Evolutionary conservation across 2,888 invertebrate species (phyloP), one percentile per base, ranked within the genome.

Genomic region (Microplitis deprimator): DNA sequence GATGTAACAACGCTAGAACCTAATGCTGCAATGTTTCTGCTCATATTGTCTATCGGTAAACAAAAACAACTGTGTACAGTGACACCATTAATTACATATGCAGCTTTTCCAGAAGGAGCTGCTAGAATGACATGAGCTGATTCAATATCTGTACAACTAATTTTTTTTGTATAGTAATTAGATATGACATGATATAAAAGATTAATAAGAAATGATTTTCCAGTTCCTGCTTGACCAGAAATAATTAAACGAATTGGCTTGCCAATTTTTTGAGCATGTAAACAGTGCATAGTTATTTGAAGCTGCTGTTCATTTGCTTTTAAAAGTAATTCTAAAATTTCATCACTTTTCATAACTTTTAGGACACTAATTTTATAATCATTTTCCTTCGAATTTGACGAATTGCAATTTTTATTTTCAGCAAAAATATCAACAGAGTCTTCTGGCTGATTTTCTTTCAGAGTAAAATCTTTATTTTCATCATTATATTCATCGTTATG

Each of bases 221-320:
- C 29, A 29, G 4, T 29, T 29, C 4, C 29, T 29, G 67, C 67
- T 67, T 7, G 67, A 67, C 67, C 67, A 67, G 29, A 67, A 13
- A 67, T 29, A 3, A 67, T 13, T 67, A 67, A 67, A 67, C 67
- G 67, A 67, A 67, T 17, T 20, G 39, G 67, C 29, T 67, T 38
- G n/a, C 38, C n/a, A 6, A 38, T 20, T 67, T 67, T 67, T 29
- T 38, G 39, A 67, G 38, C 67, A 67, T 67, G 67, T n/a, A 67
- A 67, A 67, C 67, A 67, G 38, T 67, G 67, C 67, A 67, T 67
- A 29, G 67, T 67, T 67, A 67, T 20, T 67, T 59, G 59, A 8
- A 59, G n/a, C 59, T 59, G 59, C n/a, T 59, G 59, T 29, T 29
- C 29, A 29, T 29, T 29, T 29, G 29, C 29, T 29, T 3, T 29